Evolutionary conservation across 2,113 vertebrate species (phyloP).

Genomic region (Ranitomeya variabilis): DNA sequence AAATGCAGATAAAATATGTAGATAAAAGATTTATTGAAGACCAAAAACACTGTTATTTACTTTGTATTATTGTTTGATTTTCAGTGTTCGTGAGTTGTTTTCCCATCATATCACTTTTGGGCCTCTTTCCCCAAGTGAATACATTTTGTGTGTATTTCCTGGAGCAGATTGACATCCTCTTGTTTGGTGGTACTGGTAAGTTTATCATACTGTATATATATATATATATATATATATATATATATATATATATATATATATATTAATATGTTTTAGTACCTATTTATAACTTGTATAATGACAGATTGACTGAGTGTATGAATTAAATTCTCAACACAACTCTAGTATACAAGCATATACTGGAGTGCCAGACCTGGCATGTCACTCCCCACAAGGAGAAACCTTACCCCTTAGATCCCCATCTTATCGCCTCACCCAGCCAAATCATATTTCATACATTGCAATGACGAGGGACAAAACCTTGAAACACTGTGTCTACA

Average conservation of each 20-base stretch:
- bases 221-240: background rate
- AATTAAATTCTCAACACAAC: too few species aligned
- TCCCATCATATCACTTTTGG: constrained; percentile 90
- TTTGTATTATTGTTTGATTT: constrained; percentile 39
- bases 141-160: constrained; percentile 92
- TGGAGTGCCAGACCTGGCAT: too few species aligned
- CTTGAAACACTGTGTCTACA: too few species aligned
- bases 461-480: too few species aligned
- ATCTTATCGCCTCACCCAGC: too few species aligned
- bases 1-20: too few species aligned
- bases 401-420: too few species aligned
- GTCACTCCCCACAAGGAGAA: too few species aligned
- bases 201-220: background rate
- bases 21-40: background rate
- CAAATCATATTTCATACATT: too few species aligned
- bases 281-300: background rate
- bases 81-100: constrained; percentile 92
- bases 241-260: background rate
- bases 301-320: too few species aligned
- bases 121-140: constrained; percentile 96
- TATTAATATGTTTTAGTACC: background rate
- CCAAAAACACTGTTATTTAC: background rate
- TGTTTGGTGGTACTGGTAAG: constrained; percentile 95
- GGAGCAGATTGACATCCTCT: constrained; percentile 93
- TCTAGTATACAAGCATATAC: too few species aligned